Conservation (phyloP, 2,113 vertebrate genomes). For the Sceloporus tristichus region DNA sequence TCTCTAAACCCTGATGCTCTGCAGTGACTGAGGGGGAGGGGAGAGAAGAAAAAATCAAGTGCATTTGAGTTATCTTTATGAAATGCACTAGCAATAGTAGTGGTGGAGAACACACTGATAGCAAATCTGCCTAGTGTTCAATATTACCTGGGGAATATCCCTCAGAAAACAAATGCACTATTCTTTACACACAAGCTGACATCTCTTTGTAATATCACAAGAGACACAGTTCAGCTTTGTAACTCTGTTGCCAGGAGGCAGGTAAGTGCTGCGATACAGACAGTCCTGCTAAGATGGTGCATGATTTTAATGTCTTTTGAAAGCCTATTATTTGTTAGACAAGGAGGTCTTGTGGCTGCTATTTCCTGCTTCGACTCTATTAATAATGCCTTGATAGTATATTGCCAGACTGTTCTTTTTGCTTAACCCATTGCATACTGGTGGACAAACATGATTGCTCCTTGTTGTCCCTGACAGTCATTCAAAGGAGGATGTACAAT, state of each 20-base stretch:
- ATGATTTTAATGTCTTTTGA: slow-evolving; percentile 75
- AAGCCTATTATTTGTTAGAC: slow-evolving; percentile 72
- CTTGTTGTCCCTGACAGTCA: slow-evolving; percentile 27
- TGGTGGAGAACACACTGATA: slow-evolving; percentile 49
- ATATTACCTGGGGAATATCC: slow-evolving; percentile 77
- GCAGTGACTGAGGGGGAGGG: slow-evolving; percentile 33
- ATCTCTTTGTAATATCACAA: slow-evolving; percentile 78
- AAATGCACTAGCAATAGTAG: slow-evolving; percentile 66
- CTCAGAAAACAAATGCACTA: slow-evolving; percentile 80
- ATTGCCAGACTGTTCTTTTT: slow-evolving; percentile 44
- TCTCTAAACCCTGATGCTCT: slow-evolving; percentile 53
- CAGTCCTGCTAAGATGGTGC: slow-evolving; percentile 66
- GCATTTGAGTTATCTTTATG: slow-evolving; percentile 71
- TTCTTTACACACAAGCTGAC: slow-evolving; percentile 77
- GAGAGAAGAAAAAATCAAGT: slow-evolving; percentile 28
- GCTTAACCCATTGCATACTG: slow-evolving; percentile 57
- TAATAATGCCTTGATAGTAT: slow-evolving; percentile 65
- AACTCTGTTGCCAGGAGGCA: slow-evolving; percentile 74
- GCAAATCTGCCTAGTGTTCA: slow-evolving; percentile 68
- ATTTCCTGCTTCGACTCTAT: slow-evolving; percentile 65
- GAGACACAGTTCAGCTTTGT: slow-evolving; percentile 71
- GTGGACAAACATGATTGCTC: slow-evolving; percentile 22
- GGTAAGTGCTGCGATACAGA: slow-evolving; percentile 66
- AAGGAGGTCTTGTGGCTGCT: slow-evolving; percentile 61
- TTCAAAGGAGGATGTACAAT: slow-evolving; percentile 8